These are phyloP conservation scores for Drosophila ogumai DNA, from an alignment of 1,140 invertebrate species.

Conservation along the genomic window DNA sequence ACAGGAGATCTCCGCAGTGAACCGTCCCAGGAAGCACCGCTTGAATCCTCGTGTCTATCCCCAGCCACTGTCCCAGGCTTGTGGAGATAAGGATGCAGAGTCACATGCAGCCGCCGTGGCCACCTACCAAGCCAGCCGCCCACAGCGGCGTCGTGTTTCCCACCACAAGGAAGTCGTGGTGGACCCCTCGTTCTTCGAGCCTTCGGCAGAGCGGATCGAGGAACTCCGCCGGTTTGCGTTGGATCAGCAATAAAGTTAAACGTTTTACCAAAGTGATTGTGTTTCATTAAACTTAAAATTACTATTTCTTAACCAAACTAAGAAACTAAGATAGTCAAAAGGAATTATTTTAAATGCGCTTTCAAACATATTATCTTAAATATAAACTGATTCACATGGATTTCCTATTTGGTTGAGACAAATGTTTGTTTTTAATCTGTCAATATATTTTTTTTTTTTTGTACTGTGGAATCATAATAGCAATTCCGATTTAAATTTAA, in stretches of 20 bases:
- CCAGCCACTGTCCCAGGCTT: constrained; percentile 2
- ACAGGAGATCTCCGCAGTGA: not conserved
- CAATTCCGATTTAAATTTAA: not conserved
- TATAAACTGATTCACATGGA: constrained; percentile 4
- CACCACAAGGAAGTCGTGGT: constrained; percentile 36
- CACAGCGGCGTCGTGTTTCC: constrained; percentile 35
- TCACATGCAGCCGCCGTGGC: constrained; percentile 6
- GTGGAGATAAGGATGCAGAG: constrained; percentile 7
- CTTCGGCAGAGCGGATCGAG: constrained; percentile 24
- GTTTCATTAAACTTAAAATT: constrained; percentile 1
- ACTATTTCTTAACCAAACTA: not conserved
- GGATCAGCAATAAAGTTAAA: constrained; percentile 36
- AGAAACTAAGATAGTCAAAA: too few relatives aligned
- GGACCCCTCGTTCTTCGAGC: constrained; percentile 46
- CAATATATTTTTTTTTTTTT: constrained; percentile 1
- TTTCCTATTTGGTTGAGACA: constrained; percentile 23
- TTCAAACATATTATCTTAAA: not conserved
- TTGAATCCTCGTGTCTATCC: constrained; percentile 21
- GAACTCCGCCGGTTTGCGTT: constrained; percentile 38
- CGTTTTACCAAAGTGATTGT: not conserved
- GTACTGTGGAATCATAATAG: not conserved
- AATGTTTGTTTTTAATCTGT: constrained; percentile 3
- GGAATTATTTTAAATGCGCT: not conserved
- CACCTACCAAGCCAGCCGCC: constrained; percentile 31
- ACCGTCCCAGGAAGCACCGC: not conserved